These are phyloP conservation scores for Phrixothrix hirtus DNA, from an alignment of 2,888 invertebrate species.

Conservation along the genomic window DNA sequence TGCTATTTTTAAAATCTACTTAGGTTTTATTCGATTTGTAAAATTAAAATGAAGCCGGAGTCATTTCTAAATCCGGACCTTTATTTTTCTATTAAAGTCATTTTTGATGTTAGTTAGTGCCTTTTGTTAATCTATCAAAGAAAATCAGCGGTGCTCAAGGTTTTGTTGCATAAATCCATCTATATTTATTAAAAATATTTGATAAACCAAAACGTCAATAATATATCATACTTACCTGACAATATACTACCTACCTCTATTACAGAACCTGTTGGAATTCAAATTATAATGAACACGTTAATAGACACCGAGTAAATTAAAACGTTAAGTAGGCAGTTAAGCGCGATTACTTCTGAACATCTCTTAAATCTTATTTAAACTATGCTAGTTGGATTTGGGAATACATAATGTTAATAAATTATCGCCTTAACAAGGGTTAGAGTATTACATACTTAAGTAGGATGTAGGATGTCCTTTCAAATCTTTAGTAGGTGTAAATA, in stretches of 20 bases:
- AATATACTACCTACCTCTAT: conserved; percentile 2
- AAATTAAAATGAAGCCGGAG: too few relatives aligned
- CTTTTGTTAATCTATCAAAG: too few relatives aligned
- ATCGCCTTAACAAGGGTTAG: conserved; percentile 19
- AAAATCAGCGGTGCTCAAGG: too few relatives aligned
- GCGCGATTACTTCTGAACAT: conserved; percentile 12
- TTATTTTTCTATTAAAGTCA: too few relatives aligned
- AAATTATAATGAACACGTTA: conserved; percentile 21
- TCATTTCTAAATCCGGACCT: too few relatives aligned
- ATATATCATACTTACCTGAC: conserved; percentile 4
- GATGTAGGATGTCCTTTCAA: background rate
- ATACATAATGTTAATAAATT: conserved; percentile 21
- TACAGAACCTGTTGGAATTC: conserved; percentile 24
- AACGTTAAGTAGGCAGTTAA: conserved; percentile 25
- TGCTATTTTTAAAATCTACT: too few relatives aligned
- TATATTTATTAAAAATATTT: background rate
- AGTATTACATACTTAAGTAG: conserved; percentile 4
- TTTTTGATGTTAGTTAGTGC: too few relatives aligned
- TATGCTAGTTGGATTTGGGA: conserved; percentile 10
- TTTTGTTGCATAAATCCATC: too few relatives aligned
- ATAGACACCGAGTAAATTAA: conserved; percentile 28
- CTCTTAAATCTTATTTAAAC: conserved; percentile 24
- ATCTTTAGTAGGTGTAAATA: background rate
- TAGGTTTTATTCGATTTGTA: too few relatives aligned
- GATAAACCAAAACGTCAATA: background rate